phyloP scores from a whole-genome alignment of 1,140 invertebrate genomes.

The Drosophila takahashii region DNA sequence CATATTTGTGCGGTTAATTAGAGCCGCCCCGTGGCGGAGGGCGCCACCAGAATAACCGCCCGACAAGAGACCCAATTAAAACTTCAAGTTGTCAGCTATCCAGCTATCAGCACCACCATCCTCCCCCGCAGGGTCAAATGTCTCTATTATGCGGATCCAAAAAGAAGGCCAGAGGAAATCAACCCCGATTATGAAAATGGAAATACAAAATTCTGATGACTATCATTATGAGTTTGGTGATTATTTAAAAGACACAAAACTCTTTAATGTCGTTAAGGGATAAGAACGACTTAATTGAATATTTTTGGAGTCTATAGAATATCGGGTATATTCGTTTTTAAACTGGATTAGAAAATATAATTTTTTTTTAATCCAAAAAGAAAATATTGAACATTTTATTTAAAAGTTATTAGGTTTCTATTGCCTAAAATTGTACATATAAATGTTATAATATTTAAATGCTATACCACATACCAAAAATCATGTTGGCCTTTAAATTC shows the following conservation, averaged over 20 bases:
- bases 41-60: slow-evolving; percentile 21
- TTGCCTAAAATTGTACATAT: too few relatives aligned
- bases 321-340: slow-evolving; percentile 4
- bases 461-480: too few relatives aligned
- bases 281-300: slow-evolving; percentile 51
- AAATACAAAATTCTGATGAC: slow-evolving; percentile 36
- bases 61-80: slow-evolving; percentile 58
- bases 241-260: slow-evolving; percentile 54
- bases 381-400: not conserved
- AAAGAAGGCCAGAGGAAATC: slow-evolving; percentile 7
- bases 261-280: slow-evolving; percentile 15
- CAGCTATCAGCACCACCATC: slow-evolving; percentile 52
- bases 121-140: slow-evolving; percentile 62
- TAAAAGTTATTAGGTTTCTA: too few relatives aligned
- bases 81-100: slow-evolving; percentile 62
- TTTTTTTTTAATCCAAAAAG: not conserved
- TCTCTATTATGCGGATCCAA: slow-evolving; percentile 57
- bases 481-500: too few relatives aligned
- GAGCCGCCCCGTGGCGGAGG: slow-evolving; percentile 30
- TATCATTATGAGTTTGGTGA: slow-evolving; percentile 50
- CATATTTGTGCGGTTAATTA: slow-evolving; percentile 68
- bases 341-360: not conserved
- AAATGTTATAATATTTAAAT: too few relatives aligned
- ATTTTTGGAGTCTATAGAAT: not conserved
- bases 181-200: slow-evolving; percentile 36